These are phyloP conservation scores for Drosophila fulvimacula DNA, from an alignment of 2,888 invertebrate species.

Conservation along the genomic window DNA sequence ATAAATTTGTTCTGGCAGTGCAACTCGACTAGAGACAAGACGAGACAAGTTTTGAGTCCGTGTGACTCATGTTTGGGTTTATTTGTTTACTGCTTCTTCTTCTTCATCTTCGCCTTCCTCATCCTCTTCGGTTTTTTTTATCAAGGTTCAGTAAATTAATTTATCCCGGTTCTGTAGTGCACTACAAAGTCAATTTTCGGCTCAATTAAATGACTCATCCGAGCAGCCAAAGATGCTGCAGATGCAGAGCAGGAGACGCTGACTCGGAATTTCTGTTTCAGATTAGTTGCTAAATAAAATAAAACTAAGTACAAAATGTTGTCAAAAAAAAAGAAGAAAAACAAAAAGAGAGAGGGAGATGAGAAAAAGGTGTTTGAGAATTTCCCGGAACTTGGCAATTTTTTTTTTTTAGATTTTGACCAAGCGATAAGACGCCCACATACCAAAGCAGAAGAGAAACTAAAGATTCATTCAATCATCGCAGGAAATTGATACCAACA, in stretches of 20 bases:
- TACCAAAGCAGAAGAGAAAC: constrained; percentile 12
- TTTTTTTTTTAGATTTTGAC: constrained; percentile 57
- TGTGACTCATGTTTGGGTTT: constrained; percentile 54
- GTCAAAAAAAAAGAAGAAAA: constrained; percentile 24
- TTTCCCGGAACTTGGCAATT: constrained; percentile 68
- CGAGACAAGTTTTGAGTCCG: constrained; percentile 15
- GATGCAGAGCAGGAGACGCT: constrained; percentile 18
- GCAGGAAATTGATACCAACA: constrained; percentile 73
- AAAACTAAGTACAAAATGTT: constrained; percentile 33
- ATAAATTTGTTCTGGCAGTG: not conserved
- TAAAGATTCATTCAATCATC: constrained; percentile 73
- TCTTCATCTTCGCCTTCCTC: constrained; percentile 11
- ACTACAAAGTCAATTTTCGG: constrained; percentile 73
- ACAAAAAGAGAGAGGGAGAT: not conserved
- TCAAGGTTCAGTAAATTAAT: constrained; percentile 70
- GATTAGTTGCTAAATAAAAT: constrained; percentile 35
- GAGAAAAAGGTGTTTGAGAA: constrained; percentile 28
- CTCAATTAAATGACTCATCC: constrained; percentile 78
- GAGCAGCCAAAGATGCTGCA: constrained; percentile 40
- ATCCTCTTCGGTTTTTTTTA: constrained; percentile 25
- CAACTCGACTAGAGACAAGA: constrained; percentile 18
- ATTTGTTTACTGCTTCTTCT: constrained; percentile 25
- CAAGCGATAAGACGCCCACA: constrained; percentile 65
- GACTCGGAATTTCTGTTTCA: not conserved
- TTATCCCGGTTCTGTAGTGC: constrained; percentile 48